These are phyloP conservation scores for Phyllotreta cruciferae DNA, from an alignment of 2,888 invertebrate species.

Conservation along the genomic window DNA sequence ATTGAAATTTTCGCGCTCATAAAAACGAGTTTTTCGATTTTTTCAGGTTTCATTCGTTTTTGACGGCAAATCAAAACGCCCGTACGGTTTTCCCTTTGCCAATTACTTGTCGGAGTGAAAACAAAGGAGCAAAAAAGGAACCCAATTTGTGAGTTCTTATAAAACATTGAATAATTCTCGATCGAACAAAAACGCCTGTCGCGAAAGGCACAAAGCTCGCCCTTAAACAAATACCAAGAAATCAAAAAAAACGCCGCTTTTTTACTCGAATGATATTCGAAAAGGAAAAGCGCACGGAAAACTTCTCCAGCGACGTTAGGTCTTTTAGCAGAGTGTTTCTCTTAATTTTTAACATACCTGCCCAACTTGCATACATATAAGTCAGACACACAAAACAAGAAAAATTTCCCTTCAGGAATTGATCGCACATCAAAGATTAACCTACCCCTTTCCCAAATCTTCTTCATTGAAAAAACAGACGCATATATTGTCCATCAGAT, in stretches of 20 bases:
- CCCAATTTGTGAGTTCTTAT: constrained; percentile 26
- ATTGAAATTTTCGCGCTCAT: no score
- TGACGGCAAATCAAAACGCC: constrained; percentile 9
- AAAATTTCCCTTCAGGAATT: no score
- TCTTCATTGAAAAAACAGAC: no score
- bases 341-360: no score
- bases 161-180: constrained; percentile 34
- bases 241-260: constrained; percentile 34
- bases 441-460: no score
- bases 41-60: no score
- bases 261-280: constrained; percentile 28
- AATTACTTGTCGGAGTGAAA: constrained; percentile 23
- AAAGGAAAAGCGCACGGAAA: constrained; percentile 27
- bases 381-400: no score
- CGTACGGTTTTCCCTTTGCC: constrained; percentile 18
- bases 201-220: constrained; percentile 39
- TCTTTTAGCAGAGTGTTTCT: background rate
- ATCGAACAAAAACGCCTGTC: constrained; percentile 31
- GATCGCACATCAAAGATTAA: no score
- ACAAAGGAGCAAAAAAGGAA: constrained; percentile 22
- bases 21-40: no score
- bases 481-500: constrained; percentile 6
- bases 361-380: no score
- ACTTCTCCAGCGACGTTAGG: background rate
- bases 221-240: constrained; percentile 39